These are phyloP conservation scores for Autographa gamma DNA, from an alignment of 2,888 invertebrate genomes.

Conservation along the genomic window DNA sequence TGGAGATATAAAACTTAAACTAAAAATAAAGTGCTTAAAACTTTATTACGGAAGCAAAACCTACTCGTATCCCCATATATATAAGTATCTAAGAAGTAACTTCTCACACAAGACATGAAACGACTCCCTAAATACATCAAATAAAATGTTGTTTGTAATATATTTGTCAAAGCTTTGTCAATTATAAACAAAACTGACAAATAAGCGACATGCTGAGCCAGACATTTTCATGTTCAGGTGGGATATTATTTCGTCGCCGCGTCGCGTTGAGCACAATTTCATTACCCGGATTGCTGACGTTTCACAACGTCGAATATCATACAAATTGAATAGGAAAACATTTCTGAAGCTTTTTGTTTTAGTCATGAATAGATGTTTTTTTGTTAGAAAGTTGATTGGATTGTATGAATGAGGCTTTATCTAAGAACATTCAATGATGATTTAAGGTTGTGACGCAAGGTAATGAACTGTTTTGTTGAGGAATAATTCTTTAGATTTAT, in stretches of 20 bases:
- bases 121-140: no score
- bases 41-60: no score
- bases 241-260: conserved; percentile 41
- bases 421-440: neutral
- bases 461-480: no score
- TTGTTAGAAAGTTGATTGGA: conserved; percentile 12
- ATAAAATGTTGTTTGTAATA: no score
- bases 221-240: conserved; percentile 19
- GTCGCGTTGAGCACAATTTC: conserved; percentile 58
- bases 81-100: no score
- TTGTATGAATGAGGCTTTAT: neutral
- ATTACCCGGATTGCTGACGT: conserved; percentile 65
- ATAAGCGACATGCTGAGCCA: neutral
- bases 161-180: neutral
- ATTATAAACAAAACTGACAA: conserved; percentile 3
- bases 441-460: neutral
- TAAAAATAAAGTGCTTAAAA: no score
- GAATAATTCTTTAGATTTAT: no score
- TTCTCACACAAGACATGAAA: no score
- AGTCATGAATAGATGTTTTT: conserved; percentile 15
- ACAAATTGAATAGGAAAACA: conserved; percentile 52
- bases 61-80: no score
- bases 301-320: conserved; percentile 59
- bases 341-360: conserved; percentile 26
- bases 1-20: no score